Base-by-base conservation (phyloP, 2,888 invertebrate genomes). In the Zygothrica quintamaculata region DNA sequence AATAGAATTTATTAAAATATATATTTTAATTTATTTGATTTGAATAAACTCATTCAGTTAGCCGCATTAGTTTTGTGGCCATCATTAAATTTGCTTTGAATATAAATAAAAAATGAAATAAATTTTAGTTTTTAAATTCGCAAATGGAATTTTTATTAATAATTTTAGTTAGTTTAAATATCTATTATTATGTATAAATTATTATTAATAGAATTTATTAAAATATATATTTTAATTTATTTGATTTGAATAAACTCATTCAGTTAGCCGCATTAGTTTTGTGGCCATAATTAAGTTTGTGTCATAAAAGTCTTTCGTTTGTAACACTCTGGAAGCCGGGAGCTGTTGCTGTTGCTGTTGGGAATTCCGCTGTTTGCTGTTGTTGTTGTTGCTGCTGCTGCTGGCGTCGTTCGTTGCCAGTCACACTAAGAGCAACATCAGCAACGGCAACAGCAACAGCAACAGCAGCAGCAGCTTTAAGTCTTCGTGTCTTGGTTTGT, bases 321-420 rank as follows among this genome's bases (percentile, higher is more conserved):
- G 51, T 52, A 64, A 42, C 52, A 26, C 46, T 53, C 50, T 50
- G 46, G 26, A 47, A n/a, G 34, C 22, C 33, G 42, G 51, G 18
- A 31, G 55, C 51, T 55, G 67, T 64, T 34, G 65, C 58, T 51
- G 56, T 15, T 61, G 43, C 56, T 39, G 18, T 22, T 65, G 64
- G 69, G 69, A 69, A 64, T 64, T 69, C 69, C 69, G 68, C 64
- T 57, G 64, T 36, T n/a, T 65, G 44, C 9, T 37, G 52, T 18
- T 52, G 62, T 1, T 33, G 61, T 12, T 50, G 43, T 7, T 62
- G 42, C 9, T 62, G 56, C 34, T 64, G 67, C 58, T 57, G 59
- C 50, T 48, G 65, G 56, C 68, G 68, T 62, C 68, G 68, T 68
- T 40, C 68, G 68, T 64, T 68, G 69, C 64, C 68, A 69, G 69